Base-by-base conservation (phyloP, 2,113 vertebrate genomes). In the Oxygymnocypris stewartii region DNA sequence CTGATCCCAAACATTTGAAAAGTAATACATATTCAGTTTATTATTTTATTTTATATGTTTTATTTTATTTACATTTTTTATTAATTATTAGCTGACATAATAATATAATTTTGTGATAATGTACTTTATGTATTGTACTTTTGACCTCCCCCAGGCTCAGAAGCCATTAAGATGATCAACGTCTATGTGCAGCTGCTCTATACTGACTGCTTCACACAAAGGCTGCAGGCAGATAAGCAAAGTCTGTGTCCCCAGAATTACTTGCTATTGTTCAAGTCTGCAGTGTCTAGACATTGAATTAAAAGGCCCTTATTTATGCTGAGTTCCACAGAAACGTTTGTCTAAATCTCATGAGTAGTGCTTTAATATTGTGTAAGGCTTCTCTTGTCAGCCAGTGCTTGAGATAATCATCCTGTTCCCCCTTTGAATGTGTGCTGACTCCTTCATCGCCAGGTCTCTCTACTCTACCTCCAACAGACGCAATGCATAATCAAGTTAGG, bases 401-500 rank as follows among this genome's bases (percentile, higher is more conserved):
- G 20, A 83, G 14, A 69, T 79, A 79, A 28, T 79, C 42, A 78
- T 54, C 49, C 28, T 18, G 65, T 47, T 63, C 80, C 57, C 54
- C 79, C 18, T 59, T 49, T 57, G 8, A 14, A 57, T 51, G 35
- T 14, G 23, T 88, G 51, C 65, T 77, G 79, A 86, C 25, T 85
- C 80, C 40, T 14, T 59, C 84, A 35, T 61, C 47, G 42, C 40
- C 79, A 59, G 35, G 51, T 75, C 54, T 84, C 69, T 67, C 63
- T 14, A n/a, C 35, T 69, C 18, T 80, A 85, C 86, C 81, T 81
- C 84, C 87, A 87, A 87, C 88, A 89, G 88, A 89, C 92, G 91
- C 89, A 92, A 93, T 91, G 91, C 90, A 91, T 96, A 96, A 96
- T 93, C 91, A 89, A 89, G 94, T 96, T 96, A 96, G 14, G 91